A percentile compares a stretch with the other conserved stretches of the same genome.
Conservation (phyloP, 1,140 invertebrate genomes). For the Drosophila watanabei region DNA sequence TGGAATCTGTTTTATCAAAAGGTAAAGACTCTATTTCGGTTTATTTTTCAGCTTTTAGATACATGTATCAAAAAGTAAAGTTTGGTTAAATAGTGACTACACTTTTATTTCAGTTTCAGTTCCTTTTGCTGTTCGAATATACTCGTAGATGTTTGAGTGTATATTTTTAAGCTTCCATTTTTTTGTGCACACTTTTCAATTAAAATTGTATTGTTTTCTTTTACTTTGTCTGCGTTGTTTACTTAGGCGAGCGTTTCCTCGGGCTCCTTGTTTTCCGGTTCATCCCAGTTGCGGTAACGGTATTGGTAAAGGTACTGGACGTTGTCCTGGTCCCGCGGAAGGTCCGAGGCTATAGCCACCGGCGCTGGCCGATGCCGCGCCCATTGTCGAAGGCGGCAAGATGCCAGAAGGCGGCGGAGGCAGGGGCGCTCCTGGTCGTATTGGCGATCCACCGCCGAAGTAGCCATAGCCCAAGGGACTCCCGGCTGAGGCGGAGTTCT, state of each 20-base stretch:
- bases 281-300: constrained; percentile 38
- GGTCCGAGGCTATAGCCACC: constrained; percentile 49
- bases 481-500: constrained; percentile 40
- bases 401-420: constrained; percentile 11
- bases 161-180: constrained; percentile 38
- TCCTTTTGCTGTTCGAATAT: background rate
- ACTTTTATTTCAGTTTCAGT: background rate
- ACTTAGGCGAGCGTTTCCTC: constrained; percentile 66
- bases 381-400: constrained; percentile 12
- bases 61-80: background rate
- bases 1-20: too few relatives aligned
- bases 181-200: constrained; percentile 71
- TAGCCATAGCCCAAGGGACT: constrained; percentile 50
- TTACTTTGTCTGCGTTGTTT: constrained; percentile 77
- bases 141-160: constrained; percentile 16
- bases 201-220: constrained; percentile 85
- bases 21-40: too few relatives aligned
- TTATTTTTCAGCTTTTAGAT: background rate
- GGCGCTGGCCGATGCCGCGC: constrained; percentile 38
- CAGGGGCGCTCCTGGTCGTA: constrained; percentile 12
- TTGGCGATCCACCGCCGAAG: constrained; percentile 26
- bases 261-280: constrained; percentile 19
- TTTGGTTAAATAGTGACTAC: background rate
- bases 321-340: constrained; percentile 22
- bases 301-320: constrained; percentile 34